Base-by-base conservation (phyloP, 2,797 vertebrate species). In the Falco cherrug region DNA sequence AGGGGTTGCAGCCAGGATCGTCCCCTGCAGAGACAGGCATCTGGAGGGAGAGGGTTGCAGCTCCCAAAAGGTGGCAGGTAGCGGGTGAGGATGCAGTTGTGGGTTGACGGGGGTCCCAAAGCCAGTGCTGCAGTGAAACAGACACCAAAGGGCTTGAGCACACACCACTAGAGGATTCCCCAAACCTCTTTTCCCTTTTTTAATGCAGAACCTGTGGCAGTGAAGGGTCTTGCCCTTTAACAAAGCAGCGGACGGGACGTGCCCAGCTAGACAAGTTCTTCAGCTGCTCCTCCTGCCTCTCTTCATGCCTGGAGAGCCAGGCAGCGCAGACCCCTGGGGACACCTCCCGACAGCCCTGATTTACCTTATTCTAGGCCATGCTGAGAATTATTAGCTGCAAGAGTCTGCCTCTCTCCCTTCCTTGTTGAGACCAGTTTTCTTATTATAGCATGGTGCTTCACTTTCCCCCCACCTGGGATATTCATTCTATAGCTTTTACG, bases 311-410 rank as follows among this genome's bases (percentile, higher is more conserved):
- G 75, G 86, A 89, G 60, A 77, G 64, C 33, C 77, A 87, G 80
- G 80, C 93, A 88, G 64, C 0, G 0, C 54, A 84, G 63, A 70
- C 77, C 93, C 57, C 59, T 3, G 1, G 87, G 88, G 92, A 94
- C 4, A 1, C 47, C 63, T 94, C 86, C 81, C 10, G 8, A 7
- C 13, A 7, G 86, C 73, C 75, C 81, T 20, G 8, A 94, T 95
- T 95, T 93, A 89, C 84, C 57, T 95, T 76, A 85, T 96, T 97
- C 91, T 95, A 92, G 95, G 94, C 94, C 95, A 96, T 12, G 89
- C 57, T 84, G 93, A 95, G 95, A 97, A 95, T 95, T 92, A 95
- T 96, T 95, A 96, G 86, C 90, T 85, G 53, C 78, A 84, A 74
- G 25, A 87, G 57, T 48, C 86, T 84, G 75, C 57, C 64, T 90